phyloP scores from a whole-genome alignment of 1,140 invertebrate species.

The Lutraria rhynchaena region DNA sequence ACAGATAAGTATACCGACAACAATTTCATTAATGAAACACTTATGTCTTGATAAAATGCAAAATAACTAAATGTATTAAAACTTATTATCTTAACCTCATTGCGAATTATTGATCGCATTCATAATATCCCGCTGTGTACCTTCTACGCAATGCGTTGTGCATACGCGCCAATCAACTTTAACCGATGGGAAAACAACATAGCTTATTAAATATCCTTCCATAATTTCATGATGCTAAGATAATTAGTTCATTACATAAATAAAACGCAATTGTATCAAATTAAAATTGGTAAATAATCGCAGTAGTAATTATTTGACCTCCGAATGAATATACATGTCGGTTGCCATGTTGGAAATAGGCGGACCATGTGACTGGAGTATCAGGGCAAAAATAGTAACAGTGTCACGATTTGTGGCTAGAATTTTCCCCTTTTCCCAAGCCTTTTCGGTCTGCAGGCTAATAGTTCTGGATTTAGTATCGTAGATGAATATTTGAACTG shows the following conservation, averaged over 20 bases:
- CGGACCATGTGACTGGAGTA: constrained; percentile 71
- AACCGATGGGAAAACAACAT: neutral
- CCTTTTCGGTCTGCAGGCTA: constrained; percentile 62
- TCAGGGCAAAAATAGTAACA: constrained; percentile 63
- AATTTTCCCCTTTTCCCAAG: constrained; percentile 64
- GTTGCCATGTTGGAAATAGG: constrained; percentile 74
- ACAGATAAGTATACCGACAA: neutral
- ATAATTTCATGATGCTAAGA: neutral
- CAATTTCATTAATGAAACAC: neutral
- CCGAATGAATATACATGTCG: constrained; percentile 59
- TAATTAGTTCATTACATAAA: neutral
- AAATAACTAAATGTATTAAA: no score
- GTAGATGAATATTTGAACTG: constrained; percentile 40
- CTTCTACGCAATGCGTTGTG: constrained; percentile 49
- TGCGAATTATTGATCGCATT: no score
- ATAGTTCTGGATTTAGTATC: constrained; percentile 61
- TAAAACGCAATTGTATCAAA: neutral
- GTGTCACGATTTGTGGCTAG: constrained; percentile 64
- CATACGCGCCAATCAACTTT: constrained; percentile 47
- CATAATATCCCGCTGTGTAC: neutral
- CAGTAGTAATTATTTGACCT: constrained; percentile 19
- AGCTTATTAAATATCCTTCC: neutral
- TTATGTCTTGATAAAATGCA: no score
- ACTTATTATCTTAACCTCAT: no score
- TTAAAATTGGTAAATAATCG: neutral